Conservation (phyloP, 2,888 invertebrate genomes). For the Drosophila mulleri region DNA sequence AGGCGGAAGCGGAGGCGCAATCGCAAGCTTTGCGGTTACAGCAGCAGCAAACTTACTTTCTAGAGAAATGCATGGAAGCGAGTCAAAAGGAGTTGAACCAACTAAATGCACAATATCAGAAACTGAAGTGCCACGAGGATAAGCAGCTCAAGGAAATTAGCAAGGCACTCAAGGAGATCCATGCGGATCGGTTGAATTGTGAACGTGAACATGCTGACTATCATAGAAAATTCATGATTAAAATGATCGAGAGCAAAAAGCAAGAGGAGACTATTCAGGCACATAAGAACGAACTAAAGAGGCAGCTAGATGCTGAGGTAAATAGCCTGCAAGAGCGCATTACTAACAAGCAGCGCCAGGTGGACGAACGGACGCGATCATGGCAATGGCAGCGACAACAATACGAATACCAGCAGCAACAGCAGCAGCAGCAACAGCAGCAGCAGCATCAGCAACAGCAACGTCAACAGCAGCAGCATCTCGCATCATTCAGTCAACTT, state of each 20-base stretch:
- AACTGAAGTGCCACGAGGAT: conserved; percentile 41
- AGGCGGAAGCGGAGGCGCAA: neutral
- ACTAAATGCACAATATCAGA: conserved; percentile 43
- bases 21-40: conserved; percentile 12
- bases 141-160: conserved; percentile 42
- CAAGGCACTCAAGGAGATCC: conserved; percentile 36
- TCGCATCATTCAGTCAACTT: conserved; percentile 5
- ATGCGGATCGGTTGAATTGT: conserved; percentile 27
- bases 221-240: conserved; percentile 53
- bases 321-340: conserved; percentile 41
- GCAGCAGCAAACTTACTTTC: conserved; percentile 26
- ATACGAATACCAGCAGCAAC: conserved; percentile 8
- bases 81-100: conserved; percentile 47
- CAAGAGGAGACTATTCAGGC: conserved; percentile 44
- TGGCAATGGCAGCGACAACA: conserved; percentile 36
- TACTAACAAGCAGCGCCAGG: conserved; percentile 26
- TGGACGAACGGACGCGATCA: conserved; percentile 10
- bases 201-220: conserved; percentile 64
- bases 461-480: conserved; percentile 5
- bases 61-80: conserved; percentile 28
- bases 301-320: conserved; percentile 21
- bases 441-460: conserved; percentile 17
- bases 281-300: conserved; percentile 24
- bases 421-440: neutral
- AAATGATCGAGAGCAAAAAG: conserved; percentile 61